phyloP scores from a whole-genome alignment of 2,113 vertebrate genomes.

The Atlantisia rogersi region DNA sequence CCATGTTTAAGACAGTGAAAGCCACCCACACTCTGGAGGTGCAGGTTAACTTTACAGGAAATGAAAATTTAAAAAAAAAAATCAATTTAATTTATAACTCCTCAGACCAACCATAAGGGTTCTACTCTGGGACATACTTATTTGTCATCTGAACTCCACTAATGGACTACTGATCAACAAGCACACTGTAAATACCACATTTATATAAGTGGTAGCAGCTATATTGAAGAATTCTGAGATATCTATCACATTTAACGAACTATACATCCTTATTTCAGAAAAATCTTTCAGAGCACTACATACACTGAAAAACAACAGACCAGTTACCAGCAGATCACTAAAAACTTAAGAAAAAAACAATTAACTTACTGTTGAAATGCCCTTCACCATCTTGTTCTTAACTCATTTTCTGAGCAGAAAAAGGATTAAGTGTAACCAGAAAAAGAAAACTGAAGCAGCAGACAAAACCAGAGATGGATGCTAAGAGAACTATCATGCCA shows the following conservation, averaged over 20 bases:
- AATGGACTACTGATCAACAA: neutral
- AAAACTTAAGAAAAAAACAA: neutral
- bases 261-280: neutral
- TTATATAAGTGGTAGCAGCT: neutral
- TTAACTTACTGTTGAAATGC: neutral
- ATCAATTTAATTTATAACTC: neutral
- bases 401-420: neutral
- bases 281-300: neutral
- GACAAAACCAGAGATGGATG: neutral
- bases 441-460: neutral
- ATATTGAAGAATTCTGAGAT: neutral
- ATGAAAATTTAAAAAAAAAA: neutral
- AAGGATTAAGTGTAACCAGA: neutral
- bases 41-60: neutral
- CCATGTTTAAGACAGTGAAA: neutral
- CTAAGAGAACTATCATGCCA: neutral
- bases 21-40: neutral
- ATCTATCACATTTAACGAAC: neutral
- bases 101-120: accelerated
- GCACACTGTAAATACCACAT: neutral
- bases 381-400: neutral
- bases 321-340: neutral
- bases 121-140: neutral
- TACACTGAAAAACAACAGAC: neutral
- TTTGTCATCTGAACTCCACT: neutral